phyloP scores from a whole-genome alignment of 1,140 invertebrate genomes.

The Trichoplusia ni region DNA sequence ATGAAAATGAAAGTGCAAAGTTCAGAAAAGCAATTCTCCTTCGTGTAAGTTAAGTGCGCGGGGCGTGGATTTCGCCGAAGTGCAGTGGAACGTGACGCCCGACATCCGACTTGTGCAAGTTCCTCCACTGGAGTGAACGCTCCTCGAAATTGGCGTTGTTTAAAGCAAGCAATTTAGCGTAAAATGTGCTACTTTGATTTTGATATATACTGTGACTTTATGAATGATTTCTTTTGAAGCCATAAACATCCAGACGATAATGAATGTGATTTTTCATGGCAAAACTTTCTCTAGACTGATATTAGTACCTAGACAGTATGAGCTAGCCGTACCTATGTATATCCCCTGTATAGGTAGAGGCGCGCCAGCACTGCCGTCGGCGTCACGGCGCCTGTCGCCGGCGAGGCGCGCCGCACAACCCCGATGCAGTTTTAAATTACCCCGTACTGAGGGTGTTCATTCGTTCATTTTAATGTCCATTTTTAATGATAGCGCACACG shows the following conservation, averaged over 20 bases:
- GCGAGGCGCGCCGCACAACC: conserved; percentile 49
- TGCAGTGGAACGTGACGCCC: conserved; percentile 52
- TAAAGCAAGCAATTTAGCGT: background rate
- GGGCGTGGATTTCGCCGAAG: conserved; percentile 51
- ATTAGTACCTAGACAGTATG: background rate
- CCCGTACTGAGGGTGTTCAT: conserved; percentile 56
- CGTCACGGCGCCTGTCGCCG: conserved; percentile 14
- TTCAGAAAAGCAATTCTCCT: conserved; percentile 32
- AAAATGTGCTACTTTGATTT: background rate
- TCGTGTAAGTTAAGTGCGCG: conserved; percentile 35
- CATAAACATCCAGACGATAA: conserved; percentile 10
- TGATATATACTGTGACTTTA: background rate
- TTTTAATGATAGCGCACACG: conserved; percentile 42
- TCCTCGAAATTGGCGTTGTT: conserved; percentile 15
- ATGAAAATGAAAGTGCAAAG: conserved; percentile 49
- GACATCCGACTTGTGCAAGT: conserved; percentile 56
- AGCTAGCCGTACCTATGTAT: background rate
- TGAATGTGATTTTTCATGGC: conserved; percentile 8
- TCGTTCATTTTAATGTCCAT: conserved; percentile 42
- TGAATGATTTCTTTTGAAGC: background rate
- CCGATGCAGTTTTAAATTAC: conserved; percentile 71
- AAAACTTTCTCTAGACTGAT: conserved; percentile 9
- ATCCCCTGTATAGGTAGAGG: background rate
- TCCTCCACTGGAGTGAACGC: conserved; percentile 41
- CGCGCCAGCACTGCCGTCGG: conserved; percentile 40